Evolutionary conservation across 1,140 invertebrate genomes (phyloP).

Genomic region (Diorhabda elongata): DNA sequence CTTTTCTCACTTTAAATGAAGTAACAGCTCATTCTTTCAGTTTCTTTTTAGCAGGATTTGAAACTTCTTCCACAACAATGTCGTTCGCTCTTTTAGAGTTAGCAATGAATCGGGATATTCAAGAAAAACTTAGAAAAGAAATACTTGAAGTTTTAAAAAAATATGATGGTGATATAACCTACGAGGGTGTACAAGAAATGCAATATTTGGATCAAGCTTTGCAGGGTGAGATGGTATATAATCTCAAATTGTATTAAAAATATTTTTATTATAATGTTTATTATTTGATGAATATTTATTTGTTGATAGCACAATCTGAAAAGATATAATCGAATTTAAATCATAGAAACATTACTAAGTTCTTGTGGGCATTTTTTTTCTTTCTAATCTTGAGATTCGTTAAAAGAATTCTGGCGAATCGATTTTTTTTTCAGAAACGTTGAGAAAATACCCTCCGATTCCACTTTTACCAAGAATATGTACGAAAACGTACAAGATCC

Average conservation of each 20-base stretch:
- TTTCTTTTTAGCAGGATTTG: constrained; percentile 49
- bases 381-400: too few species aligned
- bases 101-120: constrained; percentile 35
- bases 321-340: too few species aligned
- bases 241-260: too few species aligned
- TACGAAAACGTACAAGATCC: constrained; percentile 47
- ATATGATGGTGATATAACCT: constrained; percentile 51
- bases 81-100: constrained; percentile 50
- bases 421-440: constrained; percentile 45
- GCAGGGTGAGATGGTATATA: constrained; percentile 43
- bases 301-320: too few species aligned
- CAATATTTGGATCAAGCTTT: constrained; percentile 36
- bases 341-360: too few species aligned
- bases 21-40: constrained; percentile 13
- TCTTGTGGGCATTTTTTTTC: too few species aligned
- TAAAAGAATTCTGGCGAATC: too few species aligned
- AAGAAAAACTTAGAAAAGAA: constrained; percentile 45
- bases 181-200: constrained; percentile 57
- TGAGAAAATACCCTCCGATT: constrained; percentile 49
- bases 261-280: too few species aligned
- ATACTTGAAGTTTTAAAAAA: constrained; percentile 47
- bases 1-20: too few species aligned
- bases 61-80: constrained; percentile 49
- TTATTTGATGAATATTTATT: too few species aligned
- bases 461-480: constrained; percentile 42